Base-by-base conservation (phyloP, 1,140 invertebrate genomes). In the Dysdera silvatica region DNA sequence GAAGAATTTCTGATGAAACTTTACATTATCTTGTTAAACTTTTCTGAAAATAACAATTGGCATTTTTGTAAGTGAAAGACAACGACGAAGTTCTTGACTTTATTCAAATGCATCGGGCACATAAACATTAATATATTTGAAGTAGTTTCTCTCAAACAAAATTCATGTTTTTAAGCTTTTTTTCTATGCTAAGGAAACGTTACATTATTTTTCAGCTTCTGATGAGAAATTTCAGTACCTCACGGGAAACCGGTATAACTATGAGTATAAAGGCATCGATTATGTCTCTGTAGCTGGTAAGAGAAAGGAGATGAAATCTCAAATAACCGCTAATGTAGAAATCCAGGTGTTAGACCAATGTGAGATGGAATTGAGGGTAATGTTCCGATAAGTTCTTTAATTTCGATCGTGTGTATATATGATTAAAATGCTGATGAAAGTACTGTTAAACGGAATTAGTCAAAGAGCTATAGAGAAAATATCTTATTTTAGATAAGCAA, bases 161-260 rank as follows among this genome's bases (percentile, higher is more conserved):
- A n/a, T n/a, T n/a, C n/a, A n/a, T n/a, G n/a, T n/a, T n/a, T n/a
- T n/a, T n/a, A n/a, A n/a, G n/a, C n/a, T n/a, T n/a, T n/a, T n/a
- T n/a, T n/a, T n/a, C n/a, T n/a, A n/a, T n/a, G n/a, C n/a, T n/a
- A n/a, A n/a, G n/a, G n/a, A n/a, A n/a, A n/a, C n/a, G n/a, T n/a
- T n/a, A n/a, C n/a, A n/a, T n/a, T n/a, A n/a, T 8, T 18, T 63
- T 63, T 56, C 53, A 63, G 61, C 31, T 4, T 18, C n/a, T 16
- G n/a, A 49, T n/a, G 16, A 20, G 31, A 63, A 49, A 49, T 49
- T 63, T 10, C 3, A 49, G 5, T 56, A 29, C 16, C 24, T 55
- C 29, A 2, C 26, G 8, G 61, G 61, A 28, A 37, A 29, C 12
- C 24, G 14, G 29, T 56, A 63, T 31, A n/a, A 14, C 8, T 63